Conservation (phyloP, 2,797 vertebrate species). For the Platyrinchus mystaceus region DNA sequence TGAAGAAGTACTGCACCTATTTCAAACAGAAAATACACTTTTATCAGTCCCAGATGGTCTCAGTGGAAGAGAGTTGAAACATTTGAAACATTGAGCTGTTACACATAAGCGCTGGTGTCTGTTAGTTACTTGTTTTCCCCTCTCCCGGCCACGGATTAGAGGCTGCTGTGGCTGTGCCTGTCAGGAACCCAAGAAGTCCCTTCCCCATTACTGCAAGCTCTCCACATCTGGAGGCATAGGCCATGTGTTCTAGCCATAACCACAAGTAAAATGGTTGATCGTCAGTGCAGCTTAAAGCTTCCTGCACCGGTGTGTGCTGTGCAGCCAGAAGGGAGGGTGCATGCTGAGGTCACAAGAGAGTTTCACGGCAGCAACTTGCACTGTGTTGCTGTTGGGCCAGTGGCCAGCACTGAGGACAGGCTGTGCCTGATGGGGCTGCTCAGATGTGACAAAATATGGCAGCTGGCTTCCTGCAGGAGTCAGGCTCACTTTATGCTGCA, state of each 20-base stretch:
- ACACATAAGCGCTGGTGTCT: accelerated
- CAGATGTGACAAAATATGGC: not conserved
- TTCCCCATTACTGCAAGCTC: accelerated
- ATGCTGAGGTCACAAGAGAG: accelerated
- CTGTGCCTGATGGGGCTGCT: not conserved
- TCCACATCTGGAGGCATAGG: accelerated
- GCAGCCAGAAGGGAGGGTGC: accelerated
- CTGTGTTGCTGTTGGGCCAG: not conserved
- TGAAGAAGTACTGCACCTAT: constrained; percentile 98
- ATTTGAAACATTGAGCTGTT: not conserved
- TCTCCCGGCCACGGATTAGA: accelerated
- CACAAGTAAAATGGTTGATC: not conserved
- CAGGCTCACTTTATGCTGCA: not conserved
- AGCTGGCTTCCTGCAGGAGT: not conserved
- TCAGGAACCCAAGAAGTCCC: accelerated
- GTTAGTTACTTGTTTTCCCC: not conserved
- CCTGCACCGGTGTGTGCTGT: accelerated
- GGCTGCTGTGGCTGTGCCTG: accelerated
- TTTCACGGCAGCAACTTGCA: accelerated
- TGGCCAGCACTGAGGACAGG: accelerated
- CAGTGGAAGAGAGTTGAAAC: not conserved
- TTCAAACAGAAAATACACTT: not conserved
- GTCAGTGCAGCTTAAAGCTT: accelerated
- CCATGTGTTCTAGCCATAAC: accelerated
- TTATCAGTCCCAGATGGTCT: accelerated